Base-by-base conservation (phyloP, 2,797 vertebrate species). In the Simalia tracyae region DNA sequence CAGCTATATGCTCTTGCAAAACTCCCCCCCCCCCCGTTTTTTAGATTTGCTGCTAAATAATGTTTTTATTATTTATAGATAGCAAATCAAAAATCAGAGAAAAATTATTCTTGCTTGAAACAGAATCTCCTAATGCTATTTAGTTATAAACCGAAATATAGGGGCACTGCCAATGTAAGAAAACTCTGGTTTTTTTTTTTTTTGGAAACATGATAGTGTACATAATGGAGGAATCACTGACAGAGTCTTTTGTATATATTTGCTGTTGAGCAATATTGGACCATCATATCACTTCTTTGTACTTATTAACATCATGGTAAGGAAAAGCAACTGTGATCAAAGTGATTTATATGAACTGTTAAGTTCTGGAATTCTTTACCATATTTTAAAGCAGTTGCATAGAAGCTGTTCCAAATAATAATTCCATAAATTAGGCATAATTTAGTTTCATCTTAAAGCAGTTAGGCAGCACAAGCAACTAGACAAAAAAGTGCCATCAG, bases 31-130 rank as follows among this genome's bases (percentile, higher is more conserved):
- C 64, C 57, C 8, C 91, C 57, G 1, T 84, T 87, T 90, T 81
- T 15, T 93, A 93, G 94, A 90, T 92, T 94, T 90, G 81, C 94
- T 91, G 91, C 89, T 26, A 26, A 84, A 89, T 72, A 94, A 92
- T 93, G 93, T 91, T 76, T 57, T 95, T 94, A 95, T 93, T 95
- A 93, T 96, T 94, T 95, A 94, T 93, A 96, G 92, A 94, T 95
- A 96, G 81, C 64, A 95, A 96, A 95, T 91, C 91, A 89, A 6
- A 50, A 92, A 95, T 91, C 9, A 19, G 64, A 2, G 19, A 8
- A 84, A 96, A 90, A 86, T 92, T 86, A 95, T 91, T 92, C 57
- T 66, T 90, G 0, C 17, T 19, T 54, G 14, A 36, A 84, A 66
- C 86, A 95, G 91, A 91, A 92, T 93, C 90, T 92, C 92, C 0